phyloP scores from a whole-genome alignment of 2,797 vertebrate species.

The Syndactyla subalaris region DNA sequence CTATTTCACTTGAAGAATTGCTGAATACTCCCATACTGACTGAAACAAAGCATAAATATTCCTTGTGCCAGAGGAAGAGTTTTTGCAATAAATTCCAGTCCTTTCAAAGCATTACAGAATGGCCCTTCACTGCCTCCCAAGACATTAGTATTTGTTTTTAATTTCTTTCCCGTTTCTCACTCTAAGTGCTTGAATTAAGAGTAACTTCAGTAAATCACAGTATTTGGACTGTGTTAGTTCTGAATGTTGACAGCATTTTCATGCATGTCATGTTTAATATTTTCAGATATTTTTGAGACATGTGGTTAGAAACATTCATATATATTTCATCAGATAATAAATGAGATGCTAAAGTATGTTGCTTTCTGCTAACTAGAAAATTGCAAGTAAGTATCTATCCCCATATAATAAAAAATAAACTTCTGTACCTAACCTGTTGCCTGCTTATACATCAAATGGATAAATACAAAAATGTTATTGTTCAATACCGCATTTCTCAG shows the following conservation, averaged over 20 bases:
- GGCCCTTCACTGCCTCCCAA: not conserved
- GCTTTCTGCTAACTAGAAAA: slow-evolving; percentile 52
- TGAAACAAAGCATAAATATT: not conserved
- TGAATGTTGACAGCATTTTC: not conserved
- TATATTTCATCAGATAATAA: slow-evolving; percentile 35
- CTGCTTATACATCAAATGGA: slow-evolving; percentile 11
- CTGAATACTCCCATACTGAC: not conserved
- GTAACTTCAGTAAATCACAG: not conserved
- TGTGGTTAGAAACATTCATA: not conserved
- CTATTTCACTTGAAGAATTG: not conserved
- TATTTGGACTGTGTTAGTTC: not conserved
- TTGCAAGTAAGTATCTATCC: not conserved
- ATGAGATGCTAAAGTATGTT: slow-evolving; percentile 37
- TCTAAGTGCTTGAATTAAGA: not conserved
- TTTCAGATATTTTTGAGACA: not conserved
- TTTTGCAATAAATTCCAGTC: not conserved
- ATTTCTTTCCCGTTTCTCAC: not conserved
- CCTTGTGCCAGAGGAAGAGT: not conserved
- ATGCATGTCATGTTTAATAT: not conserved
- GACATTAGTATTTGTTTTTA: not conserved
- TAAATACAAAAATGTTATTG: not conserved
- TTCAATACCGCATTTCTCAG: not conserved
- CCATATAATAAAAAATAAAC: slow-evolving; percentile 43
- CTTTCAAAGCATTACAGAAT: not conserved
- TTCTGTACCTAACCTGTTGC: slow-evolving; percentile 38